A percentile compares a stretch with the other conserved stretches of the same genome.
Conservation (phyloP, 2,113 vertebrate species). For the Scomber japonicus region DNA sequence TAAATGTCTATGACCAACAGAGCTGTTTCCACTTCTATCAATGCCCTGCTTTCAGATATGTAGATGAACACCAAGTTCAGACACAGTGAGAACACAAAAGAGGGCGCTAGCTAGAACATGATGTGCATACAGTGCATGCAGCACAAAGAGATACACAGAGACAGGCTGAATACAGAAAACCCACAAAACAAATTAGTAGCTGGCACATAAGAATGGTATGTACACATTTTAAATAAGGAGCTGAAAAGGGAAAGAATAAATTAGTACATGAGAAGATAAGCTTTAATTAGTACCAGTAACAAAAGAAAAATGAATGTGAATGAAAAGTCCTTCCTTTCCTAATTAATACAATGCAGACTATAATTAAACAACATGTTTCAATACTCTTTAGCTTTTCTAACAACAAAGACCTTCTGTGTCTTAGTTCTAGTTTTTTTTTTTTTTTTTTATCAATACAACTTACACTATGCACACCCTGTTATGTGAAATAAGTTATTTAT, state of each 20-base stretch:
- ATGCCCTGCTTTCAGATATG: constrained; percentile 40
- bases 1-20: constrained; percentile 14
- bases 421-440: background rate
- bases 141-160: constrained; percentile 42
- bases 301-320: constrained; percentile 8
- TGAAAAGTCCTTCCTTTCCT: constrained; percentile 10
- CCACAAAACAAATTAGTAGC: constrained; percentile 41
- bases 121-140: constrained; percentile 34
- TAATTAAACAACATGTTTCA: constrained; percentile 17
- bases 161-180: constrained; percentile 18
- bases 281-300: constrained; percentile 31
- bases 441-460: background rate
- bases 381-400: background rate
- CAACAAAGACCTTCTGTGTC: background rate
- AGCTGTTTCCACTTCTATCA: constrained; percentile 33
- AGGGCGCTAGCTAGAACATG: constrained; percentile 42
- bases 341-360: constrained; percentile 8
- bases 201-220: constrained; percentile 45
- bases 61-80: constrained; percentile 35
- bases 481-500: background rate
- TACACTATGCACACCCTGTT: background rate
- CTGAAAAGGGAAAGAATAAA: constrained; percentile 12
- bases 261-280: constrained; percentile 6
- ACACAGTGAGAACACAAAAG: constrained; percentile 33
- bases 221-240: constrained; percentile 16